Base-by-base conservation (phyloP, 1,140 invertebrate species). In the Prorops nasuta region DNA sequence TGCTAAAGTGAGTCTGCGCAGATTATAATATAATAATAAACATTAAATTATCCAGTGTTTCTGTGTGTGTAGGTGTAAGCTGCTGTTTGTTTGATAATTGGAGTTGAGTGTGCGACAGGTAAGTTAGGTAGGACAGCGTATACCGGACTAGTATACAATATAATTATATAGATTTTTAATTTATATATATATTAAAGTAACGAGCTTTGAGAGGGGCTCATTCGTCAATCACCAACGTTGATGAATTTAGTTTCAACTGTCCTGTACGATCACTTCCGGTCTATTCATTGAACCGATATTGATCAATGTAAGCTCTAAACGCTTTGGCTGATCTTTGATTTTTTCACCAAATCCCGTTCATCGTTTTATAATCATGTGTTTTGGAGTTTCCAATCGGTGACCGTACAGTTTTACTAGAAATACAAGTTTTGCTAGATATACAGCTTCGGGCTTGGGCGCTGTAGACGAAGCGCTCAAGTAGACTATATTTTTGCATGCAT, bases 71-170 rank as follows among this genome's bases (percentile, higher is more conserved):
- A n/a, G n/a, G n/a, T n/a, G n/a, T n/a, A n/a, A n/a, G n/a, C n/a
- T n/a, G n/a, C n/a, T n/a, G n/a, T n/a, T n/a, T n/a, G n/a, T n/a
- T n/a, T n/a, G n/a, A n/a, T n/a, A n/a, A n/a, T 41, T 14, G 34
- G 21, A 31, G 31, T 7, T 47, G 15, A 35, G n/a, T 57, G 37
- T 57, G 44, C 50, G 49, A 47, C 47, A 47, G 52, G 46, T 58
- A 57, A 31, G 49, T 60, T 66, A 66, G 51, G 51, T 66, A 67
- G 58, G 58, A 66, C 58, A 67, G 64, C 53, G 63, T 67, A 67
- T 67, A 67, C 64, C 61, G 58, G 64, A 65, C 64, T 67, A 67
- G 64, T 65, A 58, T 67, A 65, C 64, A 63, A 34, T 57, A 65
- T 51, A 59, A 40, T 40, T 48, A 46, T 17, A 14, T 48, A 34